Evolutionary conservation across 2,797 vertebrate species (phyloP), one percentile per base, ranked within the genome.

Genomic region (Zonotrichia albicollis): DNA sequence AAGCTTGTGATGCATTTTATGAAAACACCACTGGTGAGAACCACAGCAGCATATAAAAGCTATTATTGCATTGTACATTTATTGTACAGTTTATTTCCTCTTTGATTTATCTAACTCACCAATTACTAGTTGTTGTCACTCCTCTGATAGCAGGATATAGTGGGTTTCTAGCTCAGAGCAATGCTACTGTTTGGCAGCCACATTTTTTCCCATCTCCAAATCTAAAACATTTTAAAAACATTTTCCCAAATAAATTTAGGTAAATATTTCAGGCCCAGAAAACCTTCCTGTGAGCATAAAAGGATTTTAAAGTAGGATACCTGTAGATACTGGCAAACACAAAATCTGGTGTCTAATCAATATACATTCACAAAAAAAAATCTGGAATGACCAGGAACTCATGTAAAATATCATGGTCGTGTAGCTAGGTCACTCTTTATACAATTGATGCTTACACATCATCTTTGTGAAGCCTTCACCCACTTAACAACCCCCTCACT

Each of bases 21-120:
- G 84, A 93, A 95, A 95, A 92, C 60, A 91, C 36, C 91, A 95
- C 90, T 95, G 88, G 75, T 82, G 78, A 94, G 75, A 96, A 94
- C 54, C 81, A 70, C 19, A 67, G 92, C 53, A 83, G 85, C 90
- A 72, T 84, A 81, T 83, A 94, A 94, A 94, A 95, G n/a, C 86
- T 81, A 88, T 92, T 89, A 95, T 53, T 93, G 38, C 57, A 66
- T 61, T 68, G 76, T 85, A 78, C 75, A 85, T 80, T 89, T 95
- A 88, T 91, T 91, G 43, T 79, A 72, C 90, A 78, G 46, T 93
- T 95, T 93, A 92, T 94, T 94, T 95, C 38, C 55, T 73, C 62
- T 94, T 75, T 91, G 75, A 90, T 94, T 95, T 93, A 93, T 89
- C 89, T 94, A 95, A 90, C 48, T 90, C 55, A 26, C 29, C 68